A percentile compares a stretch with the other conserved stretches of the same genome.
phyloP scores from a whole-genome alignment of 2,113 vertebrate species.

The Chitala chitala region DNA sequence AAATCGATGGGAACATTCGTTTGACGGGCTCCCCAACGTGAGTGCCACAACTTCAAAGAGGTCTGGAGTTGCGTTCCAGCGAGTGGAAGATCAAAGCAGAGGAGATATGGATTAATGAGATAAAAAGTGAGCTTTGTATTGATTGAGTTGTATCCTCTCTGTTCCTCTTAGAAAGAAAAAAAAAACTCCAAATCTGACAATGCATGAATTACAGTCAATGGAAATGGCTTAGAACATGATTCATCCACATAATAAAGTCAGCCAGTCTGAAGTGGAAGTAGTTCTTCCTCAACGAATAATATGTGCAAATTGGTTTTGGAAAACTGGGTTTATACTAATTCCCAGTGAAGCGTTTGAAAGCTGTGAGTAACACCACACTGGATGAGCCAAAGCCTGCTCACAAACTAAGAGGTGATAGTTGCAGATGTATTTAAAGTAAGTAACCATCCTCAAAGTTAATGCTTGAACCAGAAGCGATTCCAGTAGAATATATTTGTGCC shows the following conservation, averaged over 20 bases:
- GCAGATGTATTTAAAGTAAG: no score
- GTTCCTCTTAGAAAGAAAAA: constrained; percentile 43
- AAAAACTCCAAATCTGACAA: constrained; percentile 33
- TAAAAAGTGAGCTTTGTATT: constrained; percentile 56
- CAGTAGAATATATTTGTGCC: not conserved
- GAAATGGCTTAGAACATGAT: not conserved
- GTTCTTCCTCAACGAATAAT: not conserved
- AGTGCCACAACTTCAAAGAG: constrained; percentile 58
- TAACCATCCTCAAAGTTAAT: no score
- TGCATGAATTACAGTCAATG: not conserved
- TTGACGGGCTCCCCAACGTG: no score
- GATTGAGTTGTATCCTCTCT: constrained; percentile 53
- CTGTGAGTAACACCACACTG: no score
- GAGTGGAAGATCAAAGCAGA: constrained; percentile 61
- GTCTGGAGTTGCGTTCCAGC: constrained; percentile 43
- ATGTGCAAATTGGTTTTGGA: not conserved
- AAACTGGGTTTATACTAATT: not conserved
- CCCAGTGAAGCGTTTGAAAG: no score
- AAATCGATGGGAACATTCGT: not conserved
- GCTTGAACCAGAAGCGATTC: no score
- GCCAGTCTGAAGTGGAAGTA: not conserved
- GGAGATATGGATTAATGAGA: constrained; percentile 57
- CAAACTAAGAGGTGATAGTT: no score
- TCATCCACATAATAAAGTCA: not conserved
- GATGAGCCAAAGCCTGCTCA: no score